Percentiles rank a stretch among this genome's conserved stretches.
phyloP scores from a whole-genome alignment of 2,113 vertebrate genomes.

The Apodemus sylvaticus region DNA sequence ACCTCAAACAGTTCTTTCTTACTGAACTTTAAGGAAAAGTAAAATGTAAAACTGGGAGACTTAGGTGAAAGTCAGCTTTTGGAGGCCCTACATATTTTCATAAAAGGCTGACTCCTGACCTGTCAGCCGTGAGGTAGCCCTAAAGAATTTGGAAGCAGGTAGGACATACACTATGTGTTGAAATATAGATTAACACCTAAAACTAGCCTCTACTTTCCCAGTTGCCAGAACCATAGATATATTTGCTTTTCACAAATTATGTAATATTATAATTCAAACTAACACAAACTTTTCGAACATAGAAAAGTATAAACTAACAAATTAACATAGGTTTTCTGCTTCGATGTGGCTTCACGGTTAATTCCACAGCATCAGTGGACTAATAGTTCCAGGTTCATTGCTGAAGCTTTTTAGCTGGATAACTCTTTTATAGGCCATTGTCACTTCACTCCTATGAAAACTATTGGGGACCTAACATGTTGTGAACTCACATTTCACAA shows the following conservation, averaged over 20 bases:
- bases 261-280: not conserved
- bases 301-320: not conserved
- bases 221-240: not conserved
- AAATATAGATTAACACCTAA: constrained; percentile 15
- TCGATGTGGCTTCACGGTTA: not conserved
- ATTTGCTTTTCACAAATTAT: not conserved
- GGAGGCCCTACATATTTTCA: not conserved
- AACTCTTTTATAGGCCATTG: not conserved
- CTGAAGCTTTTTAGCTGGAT: constrained; percentile 11
- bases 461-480: constrained; percentile 13
- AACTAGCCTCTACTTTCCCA: not conserved
- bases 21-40: constrained; percentile 32
- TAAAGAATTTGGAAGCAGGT: constrained; percentile 46
- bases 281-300: not conserved
- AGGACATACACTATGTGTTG: not conserved
- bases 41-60: constrained; percentile 32
- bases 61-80: constrained; percentile 15
- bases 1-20: not conserved
- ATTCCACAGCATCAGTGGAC: not conserved
- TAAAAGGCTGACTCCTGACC: constrained; percentile 42
- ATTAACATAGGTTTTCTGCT: not conserved
- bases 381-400: not conserved
- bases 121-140: not conserved
- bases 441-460: constrained; percentile 32
- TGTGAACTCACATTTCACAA: constrained; percentile 49